Conservation (phyloP, 2,888 invertebrate genomes). For the Melanostoma scalare region DNA sequence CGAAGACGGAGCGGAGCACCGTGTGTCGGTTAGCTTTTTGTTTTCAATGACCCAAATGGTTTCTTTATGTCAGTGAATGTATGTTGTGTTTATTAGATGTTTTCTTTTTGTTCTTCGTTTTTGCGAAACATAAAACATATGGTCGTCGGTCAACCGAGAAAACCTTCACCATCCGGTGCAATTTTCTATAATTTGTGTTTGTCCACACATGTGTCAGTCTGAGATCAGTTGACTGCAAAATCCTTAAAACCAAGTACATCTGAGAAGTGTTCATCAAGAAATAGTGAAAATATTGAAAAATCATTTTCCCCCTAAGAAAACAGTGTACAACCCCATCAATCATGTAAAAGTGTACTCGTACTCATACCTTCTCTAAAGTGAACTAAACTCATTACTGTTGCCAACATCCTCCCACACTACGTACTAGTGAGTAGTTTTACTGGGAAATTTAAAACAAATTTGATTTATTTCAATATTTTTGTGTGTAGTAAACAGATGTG, state of each 20-base stretch:
- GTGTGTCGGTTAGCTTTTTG: not conserved
- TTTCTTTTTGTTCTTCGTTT: not conserved
- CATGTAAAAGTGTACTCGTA: conserved; percentile 15
- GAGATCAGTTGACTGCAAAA: too few relatives aligned
- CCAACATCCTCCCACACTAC: conserved; percentile 32
- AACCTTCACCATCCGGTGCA: too few relatives aligned
- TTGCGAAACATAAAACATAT: conserved; percentile 11
- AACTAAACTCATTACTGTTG: conserved; percentile 30
- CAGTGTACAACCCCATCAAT: not conserved
- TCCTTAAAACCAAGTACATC: too few relatives aligned
- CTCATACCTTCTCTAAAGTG: not conserved
- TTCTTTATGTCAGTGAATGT: too few relatives aligned
- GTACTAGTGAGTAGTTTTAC: not conserved
- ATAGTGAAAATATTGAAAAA: not conserved
- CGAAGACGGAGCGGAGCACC: not conserved
- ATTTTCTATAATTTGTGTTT: too few relatives aligned
- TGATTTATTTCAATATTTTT: conserved; percentile 6
- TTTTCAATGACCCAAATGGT: conserved; percentile 10
- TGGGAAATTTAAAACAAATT: not conserved
- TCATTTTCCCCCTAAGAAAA: not conserved
- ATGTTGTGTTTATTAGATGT: too few relatives aligned
- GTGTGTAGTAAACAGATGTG: not conserved
- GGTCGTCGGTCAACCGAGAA: not conserved
- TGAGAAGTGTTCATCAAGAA: not conserved
- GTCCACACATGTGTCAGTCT: too few relatives aligned